Conservation (phyloP, 1,140 invertebrate genomes). For the Tetranychus urticae region DNA sequence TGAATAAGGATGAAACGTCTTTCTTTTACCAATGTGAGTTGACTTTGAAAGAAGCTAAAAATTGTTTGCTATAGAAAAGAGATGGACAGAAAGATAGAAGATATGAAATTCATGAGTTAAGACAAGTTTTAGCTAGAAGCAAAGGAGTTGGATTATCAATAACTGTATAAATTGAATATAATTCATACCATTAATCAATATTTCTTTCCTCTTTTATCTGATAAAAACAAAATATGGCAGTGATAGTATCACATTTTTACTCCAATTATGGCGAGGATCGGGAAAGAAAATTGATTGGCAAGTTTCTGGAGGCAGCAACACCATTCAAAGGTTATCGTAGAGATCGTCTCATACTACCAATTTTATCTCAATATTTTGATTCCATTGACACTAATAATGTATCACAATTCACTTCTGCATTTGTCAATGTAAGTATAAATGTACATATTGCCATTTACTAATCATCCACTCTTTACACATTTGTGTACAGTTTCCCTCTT, state of each 20-base stretch:
- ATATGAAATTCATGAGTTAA: no score
- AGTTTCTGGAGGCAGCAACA: conserved; percentile 4
- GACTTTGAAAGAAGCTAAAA: neutral
- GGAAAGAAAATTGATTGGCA: conserved; percentile 5
- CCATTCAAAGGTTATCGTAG: neutral
- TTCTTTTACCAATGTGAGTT: conserved; percentile 21
- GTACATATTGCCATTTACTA: no score
- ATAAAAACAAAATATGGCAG: neutral
- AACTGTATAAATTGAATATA: neutral
- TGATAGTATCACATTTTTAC: neutral
- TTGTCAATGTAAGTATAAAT: conserved; percentile 13
- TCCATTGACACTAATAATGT: conserved; percentile 9
- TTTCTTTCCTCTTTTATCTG: neutral
- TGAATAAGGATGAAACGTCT: conserved; percentile 30
- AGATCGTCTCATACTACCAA: conserved; percentile 4
- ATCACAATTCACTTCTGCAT: conserved; percentile 8
- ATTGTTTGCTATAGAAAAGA: neutral
- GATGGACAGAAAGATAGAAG: no score
- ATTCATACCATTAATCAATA: neutral
- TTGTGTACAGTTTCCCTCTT: no score
- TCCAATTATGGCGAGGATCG: neutral
- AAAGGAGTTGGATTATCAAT: no score
- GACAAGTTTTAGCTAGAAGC: no score
- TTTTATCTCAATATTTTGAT: conserved; percentile 12
- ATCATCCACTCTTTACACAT: no score